These are phyloP conservation scores for Balaeniceps rex DNA, from an alignment of 2,113 vertebrate genomes.

Conservation along the genomic window DNA sequence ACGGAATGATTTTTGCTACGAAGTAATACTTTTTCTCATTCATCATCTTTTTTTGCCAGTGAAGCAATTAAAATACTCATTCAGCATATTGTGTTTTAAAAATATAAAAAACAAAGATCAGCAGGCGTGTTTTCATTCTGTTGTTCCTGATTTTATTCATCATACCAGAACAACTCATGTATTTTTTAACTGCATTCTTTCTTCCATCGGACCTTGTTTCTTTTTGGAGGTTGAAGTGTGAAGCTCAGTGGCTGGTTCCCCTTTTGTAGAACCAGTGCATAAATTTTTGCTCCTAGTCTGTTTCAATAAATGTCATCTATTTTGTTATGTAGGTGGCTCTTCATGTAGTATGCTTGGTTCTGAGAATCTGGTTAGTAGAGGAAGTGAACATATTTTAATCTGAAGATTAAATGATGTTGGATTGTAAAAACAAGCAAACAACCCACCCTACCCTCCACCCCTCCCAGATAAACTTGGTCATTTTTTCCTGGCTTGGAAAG, in stretches of 20 bases:
- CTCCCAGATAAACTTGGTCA: background rate
- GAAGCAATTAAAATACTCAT: conserved; percentile 24
- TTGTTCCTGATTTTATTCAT: background rate
- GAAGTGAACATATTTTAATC: background rate
- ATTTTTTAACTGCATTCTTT: background rate
- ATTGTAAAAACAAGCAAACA: background rate
- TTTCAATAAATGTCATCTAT: background rate
- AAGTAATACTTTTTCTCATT: background rate
- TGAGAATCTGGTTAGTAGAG: background rate
- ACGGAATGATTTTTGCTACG: background rate
- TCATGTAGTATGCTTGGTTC: background rate
- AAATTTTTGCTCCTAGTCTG: background rate
- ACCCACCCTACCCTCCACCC: background rate
- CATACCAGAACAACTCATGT: background rate
- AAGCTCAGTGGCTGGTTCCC: background rate
- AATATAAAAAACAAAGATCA: background rate
- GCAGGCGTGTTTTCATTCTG: background rate
- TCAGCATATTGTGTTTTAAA: conserved; percentile 26
- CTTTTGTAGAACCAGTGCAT: background rate
- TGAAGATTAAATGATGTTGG: background rate
- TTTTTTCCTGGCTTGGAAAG: background rate
- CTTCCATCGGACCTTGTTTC: background rate
- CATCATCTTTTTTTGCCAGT: background rate
- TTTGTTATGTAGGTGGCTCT: background rate
- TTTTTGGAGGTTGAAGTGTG: background rate